These are phyloP conservation scores for Trichogramma dendrolimi DNA, from an alignment of 2,888 invertebrate genomes.

Conservation along the genomic window DNA sequence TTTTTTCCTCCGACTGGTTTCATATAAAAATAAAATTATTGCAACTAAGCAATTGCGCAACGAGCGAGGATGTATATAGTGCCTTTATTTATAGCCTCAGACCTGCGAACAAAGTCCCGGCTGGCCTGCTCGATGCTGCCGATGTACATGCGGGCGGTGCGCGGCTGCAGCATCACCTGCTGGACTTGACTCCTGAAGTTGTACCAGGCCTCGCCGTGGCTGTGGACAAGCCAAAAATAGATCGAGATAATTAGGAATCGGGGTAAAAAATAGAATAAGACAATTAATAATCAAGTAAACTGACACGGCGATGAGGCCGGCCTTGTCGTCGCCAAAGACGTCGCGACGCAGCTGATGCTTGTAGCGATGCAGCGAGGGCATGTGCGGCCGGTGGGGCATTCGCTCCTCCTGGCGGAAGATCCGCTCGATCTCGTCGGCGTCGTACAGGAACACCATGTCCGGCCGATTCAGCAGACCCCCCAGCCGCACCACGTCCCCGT, in stretches of 20 bases:
- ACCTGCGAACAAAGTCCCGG: constrained; percentile 66
- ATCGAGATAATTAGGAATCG: constrained; percentile 1
- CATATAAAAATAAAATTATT: no score
- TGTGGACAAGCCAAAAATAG: constrained; percentile 45
- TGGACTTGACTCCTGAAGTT: constrained; percentile 74
- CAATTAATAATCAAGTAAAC: constrained; percentile 38
- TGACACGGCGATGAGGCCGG: constrained; percentile 73
- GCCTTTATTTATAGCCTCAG: constrained; percentile 10
- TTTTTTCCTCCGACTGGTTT: no score
- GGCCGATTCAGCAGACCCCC: constrained; percentile 66
- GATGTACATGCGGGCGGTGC: constrained; percentile 69
- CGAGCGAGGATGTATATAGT: no score
- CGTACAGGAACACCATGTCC: constrained; percentile 70
- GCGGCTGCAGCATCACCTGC: constrained; percentile 70
- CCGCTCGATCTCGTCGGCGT: constrained; percentile 66
- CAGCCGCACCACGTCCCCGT: constrained; percentile 67
- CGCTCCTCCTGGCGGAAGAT: constrained; percentile 67
- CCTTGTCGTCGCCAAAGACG: constrained; percentile 63
- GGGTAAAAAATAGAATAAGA: background rate
- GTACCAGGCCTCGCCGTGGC: constrained; percentile 80
- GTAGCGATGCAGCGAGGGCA: constrained; percentile 72
- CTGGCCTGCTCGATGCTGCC: constrained; percentile 68
- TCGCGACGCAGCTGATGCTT: constrained; percentile 67
- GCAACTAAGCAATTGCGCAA: no score
- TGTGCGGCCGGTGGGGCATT: constrained; percentile 68